Percentiles rank a stretch among this genome's conserved stretches.
phyloP scores from a whole-genome alignment of 1,140 invertebrate species.

The Drosophila truncata region DNA sequence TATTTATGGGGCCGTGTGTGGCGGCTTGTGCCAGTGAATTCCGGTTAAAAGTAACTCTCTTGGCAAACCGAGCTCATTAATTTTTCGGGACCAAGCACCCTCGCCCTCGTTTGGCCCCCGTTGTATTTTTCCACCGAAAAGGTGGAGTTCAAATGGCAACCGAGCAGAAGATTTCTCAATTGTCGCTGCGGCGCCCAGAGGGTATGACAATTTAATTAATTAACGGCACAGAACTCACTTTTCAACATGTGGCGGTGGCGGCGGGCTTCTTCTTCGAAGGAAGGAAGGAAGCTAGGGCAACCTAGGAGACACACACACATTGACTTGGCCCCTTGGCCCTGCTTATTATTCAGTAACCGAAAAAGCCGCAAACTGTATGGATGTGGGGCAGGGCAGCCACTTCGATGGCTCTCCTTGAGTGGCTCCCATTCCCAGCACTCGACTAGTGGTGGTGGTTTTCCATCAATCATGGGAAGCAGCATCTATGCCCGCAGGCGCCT shows the following conservation, averaged over 20 bases:
- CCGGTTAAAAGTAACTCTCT: conserved; percentile 37
- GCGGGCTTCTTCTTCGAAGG: background rate
- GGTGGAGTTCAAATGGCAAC: conserved; percentile 61
- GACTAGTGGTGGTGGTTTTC: conserved; percentile 30
- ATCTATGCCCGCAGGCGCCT: conserved; percentile 42
- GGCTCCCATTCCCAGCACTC: conserved; percentile 3
- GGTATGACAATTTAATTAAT: conserved; percentile 75
- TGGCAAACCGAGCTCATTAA: conserved; percentile 48
- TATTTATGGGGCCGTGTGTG: conserved; percentile 33
- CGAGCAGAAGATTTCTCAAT: conserved; percentile 58
- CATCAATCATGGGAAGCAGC: conserved; percentile 68
- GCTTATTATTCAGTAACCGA: conserved; percentile 76
- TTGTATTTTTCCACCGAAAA: conserved; percentile 21
- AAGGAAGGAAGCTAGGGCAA: conserved; percentile 18
- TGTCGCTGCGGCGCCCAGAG: conserved; percentile 28
- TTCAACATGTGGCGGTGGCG: conserved; percentile 36
- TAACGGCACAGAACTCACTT: conserved; percentile 69
- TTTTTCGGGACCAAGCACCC: conserved; percentile 14
- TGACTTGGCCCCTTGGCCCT: conserved; percentile 37
- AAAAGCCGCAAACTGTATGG: conserved; percentile 67
- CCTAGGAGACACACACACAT: conserved; percentile 35
- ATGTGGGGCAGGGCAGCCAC: conserved; percentile 38
- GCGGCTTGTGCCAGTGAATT: conserved; percentile 49
- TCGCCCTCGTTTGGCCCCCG: background rate
- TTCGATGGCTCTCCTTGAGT: conserved; percentile 51